Conservation (phyloP, 2,113 vertebrate genomes). For the Danionella cerebrum region DNA sequence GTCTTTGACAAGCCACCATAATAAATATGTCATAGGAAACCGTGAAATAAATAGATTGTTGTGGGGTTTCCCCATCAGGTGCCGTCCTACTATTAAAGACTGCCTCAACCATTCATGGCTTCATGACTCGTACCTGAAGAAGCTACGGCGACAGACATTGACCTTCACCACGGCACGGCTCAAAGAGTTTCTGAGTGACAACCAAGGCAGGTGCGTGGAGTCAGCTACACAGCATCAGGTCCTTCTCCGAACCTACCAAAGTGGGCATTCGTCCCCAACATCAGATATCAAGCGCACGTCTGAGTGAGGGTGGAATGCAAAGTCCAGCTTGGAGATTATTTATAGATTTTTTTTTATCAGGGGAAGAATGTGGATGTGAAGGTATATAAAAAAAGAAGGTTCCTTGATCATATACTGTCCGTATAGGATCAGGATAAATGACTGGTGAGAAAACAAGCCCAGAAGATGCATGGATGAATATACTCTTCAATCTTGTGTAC, state of each 20-base stretch:
- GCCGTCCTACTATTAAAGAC: constrained; percentile 80
- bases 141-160: constrained; percentile 88
- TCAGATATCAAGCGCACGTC: constrained; percentile 53
- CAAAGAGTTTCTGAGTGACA: constrained; percentile 87
- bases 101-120: constrained; percentile 88
- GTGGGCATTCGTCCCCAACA: constrained; percentile 55
- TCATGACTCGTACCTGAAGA: constrained; percentile 93
- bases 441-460: no score
- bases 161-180: constrained; percentile 86
- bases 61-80: constrained; percentile 59
- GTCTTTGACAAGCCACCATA: no score
- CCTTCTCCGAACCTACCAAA: constrained; percentile 83
- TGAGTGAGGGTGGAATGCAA: no score
- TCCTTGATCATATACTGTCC: no score
- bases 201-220: constrained; percentile 70
- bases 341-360: no score
- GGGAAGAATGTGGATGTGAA: no score
- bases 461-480: no score
- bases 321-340: no score
- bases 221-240: constrained; percentile 86
- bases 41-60: not conserved
- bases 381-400: no score
- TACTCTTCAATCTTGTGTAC: no score
- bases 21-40: no score
- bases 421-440: no score